These are phyloP conservation scores for Hoplias malabaricus DNA, from an alignment of 2,113 vertebrate genomes.

Conservation along the genomic window DNA sequence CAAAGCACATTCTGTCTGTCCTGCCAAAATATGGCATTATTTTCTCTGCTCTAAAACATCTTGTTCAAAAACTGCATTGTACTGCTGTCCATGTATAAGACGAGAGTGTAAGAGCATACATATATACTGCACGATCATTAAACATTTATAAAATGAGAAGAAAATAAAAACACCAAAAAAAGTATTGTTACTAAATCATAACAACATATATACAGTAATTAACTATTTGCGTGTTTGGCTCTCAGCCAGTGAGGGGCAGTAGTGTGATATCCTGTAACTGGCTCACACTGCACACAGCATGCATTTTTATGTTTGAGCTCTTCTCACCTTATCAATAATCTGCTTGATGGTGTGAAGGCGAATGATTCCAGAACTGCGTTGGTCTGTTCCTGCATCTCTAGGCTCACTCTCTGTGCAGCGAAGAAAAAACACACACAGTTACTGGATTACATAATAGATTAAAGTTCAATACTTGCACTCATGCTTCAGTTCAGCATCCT, in stretches of 20 bases:
- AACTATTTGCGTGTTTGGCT: too few species aligned
- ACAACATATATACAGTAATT: too few species aligned
- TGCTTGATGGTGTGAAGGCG: slow-evolving; percentile 98
- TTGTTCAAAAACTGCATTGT: too few species aligned
- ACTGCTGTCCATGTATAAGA: too few species aligned
- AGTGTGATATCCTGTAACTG: slow-evolving; percentile 43
- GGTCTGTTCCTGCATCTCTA: slow-evolving; percentile 93
- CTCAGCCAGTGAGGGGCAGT: slow-evolving; percentile 64
- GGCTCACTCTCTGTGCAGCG: slow-evolving; percentile 88
- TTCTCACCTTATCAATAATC: slow-evolving; percentile 94
- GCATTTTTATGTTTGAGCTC: not conserved
- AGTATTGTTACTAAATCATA: too few species aligned
- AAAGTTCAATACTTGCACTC: not conserved
- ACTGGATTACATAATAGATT: not conserved
- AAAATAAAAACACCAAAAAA: not conserved
- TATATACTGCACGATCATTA: too few species aligned
- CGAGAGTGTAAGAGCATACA: too few species aligned
- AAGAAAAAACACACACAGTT: not conserved
- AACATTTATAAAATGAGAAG: too few species aligned
- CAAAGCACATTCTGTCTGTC: too few species aligned
- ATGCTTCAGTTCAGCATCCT: slow-evolving; percentile 6
- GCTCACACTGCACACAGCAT: not conserved
- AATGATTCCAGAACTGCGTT: slow-evolving; percentile 95
- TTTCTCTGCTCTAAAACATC: too few species aligned
- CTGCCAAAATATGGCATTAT: too few species aligned